Evolutionary conservation across 2,888 invertebrate genomes (phyloP).

Genomic region (Tipula vernalis): DNA sequence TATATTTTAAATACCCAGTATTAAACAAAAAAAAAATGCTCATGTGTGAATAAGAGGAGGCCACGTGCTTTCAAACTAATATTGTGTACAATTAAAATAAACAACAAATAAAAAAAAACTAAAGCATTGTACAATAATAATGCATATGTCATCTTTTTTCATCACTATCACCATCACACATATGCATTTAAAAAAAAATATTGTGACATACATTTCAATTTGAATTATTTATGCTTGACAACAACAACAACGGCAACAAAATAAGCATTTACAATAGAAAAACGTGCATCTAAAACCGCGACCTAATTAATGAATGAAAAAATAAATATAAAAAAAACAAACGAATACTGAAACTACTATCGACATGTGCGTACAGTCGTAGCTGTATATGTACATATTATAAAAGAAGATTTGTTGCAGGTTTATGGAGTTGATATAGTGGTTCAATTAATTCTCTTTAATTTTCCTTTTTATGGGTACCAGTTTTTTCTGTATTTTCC

Average conservation of each 20-base stretch:
- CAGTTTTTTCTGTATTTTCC: too few species aligned
- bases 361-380: too few species aligned
- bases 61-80: not conserved
- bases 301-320: not conserved
- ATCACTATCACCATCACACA: not conserved
- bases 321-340: not conserved
- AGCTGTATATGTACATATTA: too few species aligned
- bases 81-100: not conserved
- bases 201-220: not conserved
- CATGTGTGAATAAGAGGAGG: not conserved
- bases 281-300: not conserved
- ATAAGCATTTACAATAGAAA: not conserved
- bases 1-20: not conserved
- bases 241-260: not conserved
- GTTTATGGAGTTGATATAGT: too few species aligned
- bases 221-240: not conserved
- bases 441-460: too few species aligned
- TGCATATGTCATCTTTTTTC: not conserved
- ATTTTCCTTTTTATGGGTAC: too few species aligned
- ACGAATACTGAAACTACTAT: too few species aligned
- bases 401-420: too few species aligned
- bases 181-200: not conserved
- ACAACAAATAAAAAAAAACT: not conserved
- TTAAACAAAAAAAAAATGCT: not conserved
- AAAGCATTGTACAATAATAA: not conserved